Percentiles rank a stretch among this genome's conserved stretches.
Evolutionary conservation across 1,140 invertebrate species (phyloP).

Genomic region (Bombyx mori): ASM3026992v2 NC_085116.1:8698501-8699000

Average conservation of each 20-base stretch:
- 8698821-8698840: slow-evolving; percentile 99
- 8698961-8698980: slow-evolving; percentile 98
- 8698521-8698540: slow-evolving; percentile 99
- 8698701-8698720: too few relatives aligned
- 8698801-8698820: slow-evolving; percentile 97
- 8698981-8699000: slow-evolving; percentile 87
- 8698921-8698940: slow-evolving; percentile 99
- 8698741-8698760: slow-evolving; percentile 96
- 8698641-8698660: too few relatives aligned
- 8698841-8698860: slow-evolving; percentile 97
- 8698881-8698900: slow-evolving; percentile 98
- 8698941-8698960: slow-evolving; percentile 99
- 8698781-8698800: slow-evolving; percentile 91
- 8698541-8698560: slow-evolving; percentile 98
- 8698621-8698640: too few relatives aligned
- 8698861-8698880: slow-evolving; percentile 86
- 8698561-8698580: slow-evolving; percentile 92
- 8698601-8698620: slow-evolving; percentile 64
- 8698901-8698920: slow-evolving; percentile 90
- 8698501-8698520: slow-evolving; percentile 96
- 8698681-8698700: too few relatives aligned
- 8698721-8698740: not conserved
- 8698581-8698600: slow-evolving; percentile 99
- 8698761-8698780: slow-evolving; percentile 99
- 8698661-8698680: too few relatives aligned